Evolutionary conservation across 2,888 invertebrate species (phyloP), one percentile per base, ranked within the genome.

Genomic region (Tinea pellionella): DNA sequence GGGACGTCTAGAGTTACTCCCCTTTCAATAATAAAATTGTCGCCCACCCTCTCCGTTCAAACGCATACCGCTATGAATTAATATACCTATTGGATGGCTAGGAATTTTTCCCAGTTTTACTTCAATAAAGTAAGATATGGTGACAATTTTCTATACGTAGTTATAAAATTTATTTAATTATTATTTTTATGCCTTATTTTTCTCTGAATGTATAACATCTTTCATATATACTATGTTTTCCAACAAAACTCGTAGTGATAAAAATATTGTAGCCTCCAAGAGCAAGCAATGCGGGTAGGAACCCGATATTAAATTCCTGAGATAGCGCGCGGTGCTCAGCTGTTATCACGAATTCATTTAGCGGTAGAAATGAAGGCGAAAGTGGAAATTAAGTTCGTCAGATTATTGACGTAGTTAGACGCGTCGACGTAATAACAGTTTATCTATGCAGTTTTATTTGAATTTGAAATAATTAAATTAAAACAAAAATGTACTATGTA

Each of bases 221-320:
- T n/a, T n/a, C n/a, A n/a, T n/a, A n/a, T n/a, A n/a, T n/a, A n/a
- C n/a, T n/a, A n/a, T n/a, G n/a, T n/a, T n/a, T n/a, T n/a, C n/a
- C n/a, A n/a, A n/a, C n/a, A 24, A 24, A 24, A 6, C 24, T 24
- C 24, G 6, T 24, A 24, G 24, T 24, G 24, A 24, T 24, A 24
- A 24, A 24, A 24, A 24, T 24, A 24, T 24, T 24, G 24, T 24
- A 24, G 2, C 24, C 24, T 24, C 6, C 24, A 24, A 24, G 24
- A 37, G 61, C 37, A 47, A 47, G 47, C 9, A 15, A 47, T 41
- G 42, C 60, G 62, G 61, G 59, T 61, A 61, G 61, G 59, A 29
- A 57, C 15, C 59, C 62, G 60, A 61, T 62, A 62, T 62, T 62
- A 62, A 59, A 62, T 62, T 62, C 62, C 61, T 59, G 32, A 32